Conservation (phyloP, 2,113 vertebrate genomes). For the Narcine bancroftii region DNA sequence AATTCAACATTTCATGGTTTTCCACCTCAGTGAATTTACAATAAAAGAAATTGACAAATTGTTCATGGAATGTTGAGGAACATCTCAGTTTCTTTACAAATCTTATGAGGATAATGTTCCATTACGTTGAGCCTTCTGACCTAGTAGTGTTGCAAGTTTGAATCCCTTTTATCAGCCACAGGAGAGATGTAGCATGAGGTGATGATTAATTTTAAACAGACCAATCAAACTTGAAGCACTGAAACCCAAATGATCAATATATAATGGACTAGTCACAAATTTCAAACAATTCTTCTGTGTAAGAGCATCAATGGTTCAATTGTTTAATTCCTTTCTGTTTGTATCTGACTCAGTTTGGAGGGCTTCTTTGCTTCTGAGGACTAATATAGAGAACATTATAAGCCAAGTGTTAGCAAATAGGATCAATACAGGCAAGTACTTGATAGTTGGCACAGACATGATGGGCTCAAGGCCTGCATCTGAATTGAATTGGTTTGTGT, state of each 20-base stretch:
- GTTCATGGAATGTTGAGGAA: neutral
- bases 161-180: neutral
- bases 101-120: neutral
- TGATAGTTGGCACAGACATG: too few species aligned
- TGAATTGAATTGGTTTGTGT: too few species aligned
- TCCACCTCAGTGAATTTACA: neutral
- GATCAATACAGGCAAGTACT: too few species aligned
- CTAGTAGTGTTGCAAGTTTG: neutral
- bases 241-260: neutral
- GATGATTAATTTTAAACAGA: neutral
- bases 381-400: neutral
- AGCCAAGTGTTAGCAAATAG: too few species aligned
- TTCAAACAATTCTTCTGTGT: neutral
- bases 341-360: neutral
- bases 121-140: neutral
- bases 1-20: neutral
- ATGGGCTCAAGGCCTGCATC: too few species aligned
- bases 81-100: neutral
- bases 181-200: neutral
- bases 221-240: neutral
- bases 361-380: neutral
- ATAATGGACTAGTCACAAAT: neutral
- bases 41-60: neutral
- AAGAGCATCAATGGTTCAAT: neutral
- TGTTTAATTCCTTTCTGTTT: neutral